Percentiles rank a stretch among this genome's conserved stretches.
Conservation (phyloP, 2,797 vertebrate species). For the Eurystomus glaucurus region DNA sequence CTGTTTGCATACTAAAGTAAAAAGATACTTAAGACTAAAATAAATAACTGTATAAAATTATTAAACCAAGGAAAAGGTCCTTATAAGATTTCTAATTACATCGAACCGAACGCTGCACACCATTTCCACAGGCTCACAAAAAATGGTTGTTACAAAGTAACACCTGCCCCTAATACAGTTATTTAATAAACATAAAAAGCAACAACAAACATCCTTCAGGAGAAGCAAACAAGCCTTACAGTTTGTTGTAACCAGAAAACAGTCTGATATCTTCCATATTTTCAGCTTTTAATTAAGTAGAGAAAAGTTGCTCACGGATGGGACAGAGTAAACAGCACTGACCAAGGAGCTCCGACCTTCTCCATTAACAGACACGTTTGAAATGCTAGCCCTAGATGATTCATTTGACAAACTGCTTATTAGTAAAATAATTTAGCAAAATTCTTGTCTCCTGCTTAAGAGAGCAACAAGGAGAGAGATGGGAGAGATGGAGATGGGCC, state of each 20-base stretch:
- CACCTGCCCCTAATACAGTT: neutral
- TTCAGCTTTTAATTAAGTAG: neutral
- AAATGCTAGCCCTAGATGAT: neutral
- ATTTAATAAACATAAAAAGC: neutral
- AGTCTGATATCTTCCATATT: neutral
- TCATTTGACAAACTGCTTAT: neutral
- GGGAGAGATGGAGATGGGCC: neutral
- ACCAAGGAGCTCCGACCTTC: neutral
- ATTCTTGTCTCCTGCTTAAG: neutral
- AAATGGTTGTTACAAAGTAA: neutral
- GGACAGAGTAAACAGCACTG: neutral
- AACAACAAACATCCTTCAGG: neutral
- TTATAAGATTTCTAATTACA: neutral
- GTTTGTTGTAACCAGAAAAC: neutral
- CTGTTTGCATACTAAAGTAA: neutral
- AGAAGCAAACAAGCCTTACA: constrained; percentile 10
- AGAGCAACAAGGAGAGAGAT: neutral
- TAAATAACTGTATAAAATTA: neutral
- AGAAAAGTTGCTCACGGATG: neutral
- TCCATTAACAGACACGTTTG: neutral
- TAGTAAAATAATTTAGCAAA: neutral
- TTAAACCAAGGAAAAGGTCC: neutral
- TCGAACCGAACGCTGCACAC: neutral
- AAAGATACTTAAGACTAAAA: neutral
- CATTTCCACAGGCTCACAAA: neutral